Percentiles rank a stretch among this genome's conserved stretches.
Evolutionary conservation across 2,113 vertebrate genomes (phyloP).

Genomic region (Mirza zaza): DNA sequence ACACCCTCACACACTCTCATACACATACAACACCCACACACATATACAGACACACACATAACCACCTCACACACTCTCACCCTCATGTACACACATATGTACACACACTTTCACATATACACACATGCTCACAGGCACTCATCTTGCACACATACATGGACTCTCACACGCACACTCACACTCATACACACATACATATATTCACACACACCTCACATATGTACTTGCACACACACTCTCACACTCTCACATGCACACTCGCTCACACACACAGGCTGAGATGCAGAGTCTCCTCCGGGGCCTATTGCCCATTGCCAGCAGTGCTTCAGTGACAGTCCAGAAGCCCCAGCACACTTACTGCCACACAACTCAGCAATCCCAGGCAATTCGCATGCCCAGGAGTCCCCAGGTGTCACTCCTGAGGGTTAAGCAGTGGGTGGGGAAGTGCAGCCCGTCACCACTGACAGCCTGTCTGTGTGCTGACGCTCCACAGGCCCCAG

Average conservation of each 20-base stretch:
- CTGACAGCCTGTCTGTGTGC: background rate
- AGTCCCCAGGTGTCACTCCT: background rate
- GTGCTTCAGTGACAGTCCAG: background rate
- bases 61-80: background rate
- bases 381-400: background rate
- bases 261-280: background rate
- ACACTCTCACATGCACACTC: background rate
- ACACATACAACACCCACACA: background rate
- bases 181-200: background rate
- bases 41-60: background rate
- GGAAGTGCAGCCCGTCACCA: background rate
- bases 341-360: background rate
- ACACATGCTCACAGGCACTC: background rate
- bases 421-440: background rate
- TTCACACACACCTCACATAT: background rate
- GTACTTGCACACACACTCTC: background rate
- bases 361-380: background rate
- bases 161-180: background rate
- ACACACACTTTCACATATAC: background rate
- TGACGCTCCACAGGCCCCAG: background rate
- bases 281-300: background rate
- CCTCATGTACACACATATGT: background rate
- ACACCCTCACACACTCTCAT: background rate
- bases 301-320: background rate
- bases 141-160: background rate